Evolutionary conservation across 2,888 invertebrate species (phyloP).

Genomic region (Protophormia terraenovae): DNA sequence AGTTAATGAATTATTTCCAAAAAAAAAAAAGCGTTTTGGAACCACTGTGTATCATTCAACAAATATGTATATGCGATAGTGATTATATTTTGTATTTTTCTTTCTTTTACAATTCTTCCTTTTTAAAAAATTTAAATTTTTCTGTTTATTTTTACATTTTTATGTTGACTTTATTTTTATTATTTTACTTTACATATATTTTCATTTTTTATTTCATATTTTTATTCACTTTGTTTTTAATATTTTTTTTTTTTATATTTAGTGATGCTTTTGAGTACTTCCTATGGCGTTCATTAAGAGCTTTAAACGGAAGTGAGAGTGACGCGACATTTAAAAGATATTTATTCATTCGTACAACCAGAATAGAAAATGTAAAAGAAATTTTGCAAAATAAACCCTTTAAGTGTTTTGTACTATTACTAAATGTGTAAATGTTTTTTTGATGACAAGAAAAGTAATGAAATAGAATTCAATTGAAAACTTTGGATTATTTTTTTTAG

Average conservation of each 20-base stretch:
- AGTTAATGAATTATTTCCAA: no score
- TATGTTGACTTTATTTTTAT: slow-evolving; percentile 10
- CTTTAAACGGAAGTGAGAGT: slow-evolving; percentile 56
- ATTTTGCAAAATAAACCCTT: not conserved
- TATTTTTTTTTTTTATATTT: slow-evolving; percentile 33
- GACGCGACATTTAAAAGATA: slow-evolving; percentile 46
- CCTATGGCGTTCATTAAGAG: slow-evolving; percentile 65
- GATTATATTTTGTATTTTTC: slow-evolving; percentile 32
- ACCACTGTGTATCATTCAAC: no score
- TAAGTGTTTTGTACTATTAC: not conserved
- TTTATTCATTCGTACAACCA: slow-evolving; percentile 32
- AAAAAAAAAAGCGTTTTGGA: no score
- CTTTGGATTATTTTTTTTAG: not conserved
- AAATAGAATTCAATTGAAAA: slow-evolving; percentile 33
- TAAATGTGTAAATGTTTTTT: slow-evolving; percentile 20
- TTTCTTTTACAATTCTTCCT: no score
- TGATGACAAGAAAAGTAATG: not conserved
- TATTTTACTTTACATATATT: not conserved
- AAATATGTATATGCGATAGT: slow-evolving; percentile 42
- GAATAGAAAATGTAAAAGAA: not conserved
- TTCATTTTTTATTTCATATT: slow-evolving; percentile 12
- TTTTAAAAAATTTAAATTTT: not conserved
- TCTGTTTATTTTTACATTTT: not conserved
- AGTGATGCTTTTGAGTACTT: slow-evolving; percentile 56
- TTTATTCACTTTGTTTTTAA: not conserved